Conservation (phyloP, 2,113 vertebrate genomes). For the Chionis minor region DNA sequence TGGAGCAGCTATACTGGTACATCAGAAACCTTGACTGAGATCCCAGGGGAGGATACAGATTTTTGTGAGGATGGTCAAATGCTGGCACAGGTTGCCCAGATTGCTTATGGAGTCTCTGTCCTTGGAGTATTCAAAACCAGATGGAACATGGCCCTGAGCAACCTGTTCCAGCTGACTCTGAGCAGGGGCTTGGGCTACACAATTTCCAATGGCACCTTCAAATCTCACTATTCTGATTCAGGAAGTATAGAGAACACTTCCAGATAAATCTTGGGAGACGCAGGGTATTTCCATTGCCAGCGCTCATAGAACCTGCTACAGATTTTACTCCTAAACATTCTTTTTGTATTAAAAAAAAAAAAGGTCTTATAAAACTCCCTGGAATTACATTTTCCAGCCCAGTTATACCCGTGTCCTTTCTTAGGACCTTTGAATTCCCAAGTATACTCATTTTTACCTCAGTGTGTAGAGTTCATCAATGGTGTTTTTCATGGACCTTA, state of each 20-base stretch:
- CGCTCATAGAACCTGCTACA: neutral
- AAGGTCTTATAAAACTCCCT: neutral
- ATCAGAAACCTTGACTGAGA: neutral
- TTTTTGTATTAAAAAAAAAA: neutral
- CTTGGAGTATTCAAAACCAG: neutral
- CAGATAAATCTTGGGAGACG: neutral
- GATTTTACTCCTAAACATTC: neutral
- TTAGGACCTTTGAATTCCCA: neutral
- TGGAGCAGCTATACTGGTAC: neutral
- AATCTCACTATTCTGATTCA: neutral
- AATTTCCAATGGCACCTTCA: neutral
- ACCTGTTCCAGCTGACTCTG: neutral
- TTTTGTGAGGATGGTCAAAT: neutral
- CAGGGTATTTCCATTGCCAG: neutral
- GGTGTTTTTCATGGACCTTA: neutral
- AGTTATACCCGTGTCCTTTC: neutral
- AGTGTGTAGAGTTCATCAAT: neutral
- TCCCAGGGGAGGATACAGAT: neutral
- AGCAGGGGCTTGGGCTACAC: neutral
- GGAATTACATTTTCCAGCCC: neutral
- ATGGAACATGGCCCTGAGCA: rapidly evolving
- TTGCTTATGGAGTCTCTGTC: neutral
- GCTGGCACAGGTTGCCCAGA: neutral
- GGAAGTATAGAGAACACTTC: neutral
- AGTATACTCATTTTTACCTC: neutral